Conservation (phyloP, 2,113 vertebrate genomes). For the Tautogolabrus adspersus region DNA sequence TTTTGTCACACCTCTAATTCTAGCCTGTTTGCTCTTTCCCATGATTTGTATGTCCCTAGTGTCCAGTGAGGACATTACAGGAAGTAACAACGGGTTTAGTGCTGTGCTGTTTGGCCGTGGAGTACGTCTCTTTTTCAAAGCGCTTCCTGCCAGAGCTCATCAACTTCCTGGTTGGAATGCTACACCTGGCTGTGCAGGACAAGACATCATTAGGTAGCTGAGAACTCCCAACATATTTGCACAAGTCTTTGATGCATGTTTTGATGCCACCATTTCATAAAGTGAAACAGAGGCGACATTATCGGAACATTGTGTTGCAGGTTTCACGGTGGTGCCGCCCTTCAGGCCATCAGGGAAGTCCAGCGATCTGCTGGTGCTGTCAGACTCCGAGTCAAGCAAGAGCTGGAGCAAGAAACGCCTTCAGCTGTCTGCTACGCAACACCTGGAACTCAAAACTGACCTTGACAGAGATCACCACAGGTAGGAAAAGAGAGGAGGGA, state of each 20-base stretch:
- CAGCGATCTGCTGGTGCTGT: slow-evolving; percentile 85
- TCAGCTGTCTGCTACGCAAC: slow-evolving; percentile 74
- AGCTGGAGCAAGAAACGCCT: slow-evolving; percentile 86
- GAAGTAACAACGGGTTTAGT: slow-evolving; percentile 89
- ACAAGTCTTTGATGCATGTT: not conserved
- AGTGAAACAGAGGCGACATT: not conserved
- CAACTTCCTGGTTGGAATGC: slow-evolving; percentile 90
- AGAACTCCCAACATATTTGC: not conserved
- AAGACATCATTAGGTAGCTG: slow-evolving; percentile 80
- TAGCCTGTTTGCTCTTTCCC: slow-evolving; percentile 7
- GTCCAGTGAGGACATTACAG: slow-evolving; percentile 85
- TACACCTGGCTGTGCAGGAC: slow-evolving; percentile 87
- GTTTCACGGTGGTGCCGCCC: slow-evolving; percentile 86
- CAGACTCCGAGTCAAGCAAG: slow-evolving; percentile 72
- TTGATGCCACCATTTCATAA: not conserved
- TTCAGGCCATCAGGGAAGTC: slow-evolving; percentile 86
- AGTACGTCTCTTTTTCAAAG: slow-evolving; percentile 90
- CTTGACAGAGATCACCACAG: slow-evolving; percentile 87
- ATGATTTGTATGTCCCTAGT: slow-evolving; percentile 77
- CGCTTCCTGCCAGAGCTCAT: slow-evolving; percentile 93
- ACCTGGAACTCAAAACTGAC: slow-evolving; percentile 54
- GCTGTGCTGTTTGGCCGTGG: slow-evolving; percentile 89
- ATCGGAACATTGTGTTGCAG: slow-evolving; percentile 75
- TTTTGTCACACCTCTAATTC: not conserved
- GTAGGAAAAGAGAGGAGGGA: slow-evolving; percentile 64